A percentile compares a stretch with the other conserved stretches of the same genome.
These are phyloP conservation scores for Drosophila fuyamai DNA, from an alignment of 1,140 invertebrate species.

Conservation along the genomic window DNA sequence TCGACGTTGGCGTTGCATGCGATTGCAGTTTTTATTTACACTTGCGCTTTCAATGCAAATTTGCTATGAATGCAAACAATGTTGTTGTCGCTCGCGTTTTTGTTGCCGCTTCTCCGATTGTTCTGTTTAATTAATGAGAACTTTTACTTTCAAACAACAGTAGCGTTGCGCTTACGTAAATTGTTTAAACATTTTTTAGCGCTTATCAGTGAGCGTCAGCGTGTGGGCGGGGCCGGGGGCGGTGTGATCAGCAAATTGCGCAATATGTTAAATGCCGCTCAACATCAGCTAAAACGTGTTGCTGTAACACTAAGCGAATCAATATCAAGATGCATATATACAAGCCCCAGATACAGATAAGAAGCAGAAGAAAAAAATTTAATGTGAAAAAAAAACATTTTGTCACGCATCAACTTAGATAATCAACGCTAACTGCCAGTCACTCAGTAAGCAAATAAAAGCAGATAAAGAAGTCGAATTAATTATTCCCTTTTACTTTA, in stretches of 20 bases:
- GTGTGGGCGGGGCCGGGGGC: background rate
- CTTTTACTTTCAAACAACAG: slow-evolving; percentile 71
- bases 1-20: slow-evolving; percentile 25
- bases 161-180: slow-evolving; percentile 67
- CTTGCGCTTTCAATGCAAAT: slow-evolving; percentile 79
- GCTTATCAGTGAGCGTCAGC: slow-evolving; percentile 58
- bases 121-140: slow-evolving; percentile 74
- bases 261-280: slow-evolving; percentile 74
- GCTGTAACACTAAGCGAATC: slow-evolving; percentile 50
- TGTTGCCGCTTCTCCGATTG: slow-evolving; percentile 18
- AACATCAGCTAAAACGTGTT: slow-evolving; percentile 24
- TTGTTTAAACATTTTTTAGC: slow-evolving; percentile 62
- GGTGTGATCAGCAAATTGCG: slow-evolving; percentile 69
- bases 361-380: slow-evolving; percentile 4
- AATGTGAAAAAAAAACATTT: slow-evolving; percentile 42
- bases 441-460: slow-evolving; percentile 10
- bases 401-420: slow-evolving; percentile 79
- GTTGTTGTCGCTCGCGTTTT: slow-evolving; percentile 22
- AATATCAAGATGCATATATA: slow-evolving; percentile 70
- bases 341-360: slow-evolving; percentile 41
- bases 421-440: slow-evolving; percentile 73
- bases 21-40: slow-evolving; percentile 74
- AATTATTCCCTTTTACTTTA: slow-evolving; percentile 1
- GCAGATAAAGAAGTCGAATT: background rate
- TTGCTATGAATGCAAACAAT: slow-evolving; percentile 59